These are phyloP conservation scores for Lasioglossum villosulum DNA, from an alignment of 2,888 invertebrate genomes.

Conservation along the genomic window DNA sequence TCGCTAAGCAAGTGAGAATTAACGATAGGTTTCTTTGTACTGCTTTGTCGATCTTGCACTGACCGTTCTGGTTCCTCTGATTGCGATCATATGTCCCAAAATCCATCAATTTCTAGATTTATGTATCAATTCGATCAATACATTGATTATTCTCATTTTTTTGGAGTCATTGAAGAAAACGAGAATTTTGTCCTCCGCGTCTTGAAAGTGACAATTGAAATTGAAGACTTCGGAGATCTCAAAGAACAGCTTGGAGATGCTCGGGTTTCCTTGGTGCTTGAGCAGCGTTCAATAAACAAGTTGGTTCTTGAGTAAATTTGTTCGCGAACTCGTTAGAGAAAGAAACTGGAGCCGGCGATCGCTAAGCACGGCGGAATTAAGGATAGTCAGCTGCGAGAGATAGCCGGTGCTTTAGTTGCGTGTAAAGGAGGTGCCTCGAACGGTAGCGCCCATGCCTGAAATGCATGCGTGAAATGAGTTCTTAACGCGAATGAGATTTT, in stretches of 20 bases:
- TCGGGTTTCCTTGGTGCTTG: background rate
- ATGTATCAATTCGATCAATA: background rate
- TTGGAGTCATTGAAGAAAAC: too few relatives aligned
- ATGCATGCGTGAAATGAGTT: slow-evolving; percentile 77
- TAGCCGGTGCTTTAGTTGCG: slow-evolving; percentile 57
- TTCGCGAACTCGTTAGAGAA: background rate
- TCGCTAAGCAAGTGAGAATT: slow-evolving; percentile 5
- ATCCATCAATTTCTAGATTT: background rate
- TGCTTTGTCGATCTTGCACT: background rate
- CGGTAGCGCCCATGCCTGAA: slow-evolving; percentile 53
- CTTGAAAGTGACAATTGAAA: too few relatives aligned
- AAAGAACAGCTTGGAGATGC: background rate
- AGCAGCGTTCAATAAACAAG: background rate
- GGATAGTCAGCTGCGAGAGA: slow-evolving; percentile 37
- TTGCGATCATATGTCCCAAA: background rate
- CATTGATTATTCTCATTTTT: too few relatives aligned
- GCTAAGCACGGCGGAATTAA: slow-evolving; percentile 15
- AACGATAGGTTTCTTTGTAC: slow-evolving; percentile 47
- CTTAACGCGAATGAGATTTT: slow-evolving; percentile 74
- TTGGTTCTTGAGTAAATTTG: background rate
- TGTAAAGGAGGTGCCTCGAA: slow-evolving; percentile 53
- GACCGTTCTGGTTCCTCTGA: background rate
- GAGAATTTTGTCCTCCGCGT: too few relatives aligned
- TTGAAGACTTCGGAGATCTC: background rate
- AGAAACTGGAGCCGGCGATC: slow-evolving; percentile 9